A percentile compares a stretch with the other conserved stretches of the same genome.
Evolutionary conservation across 2,113 vertebrate genomes (phyloP).

Genomic region (Pseudopipra pipra): DNA sequence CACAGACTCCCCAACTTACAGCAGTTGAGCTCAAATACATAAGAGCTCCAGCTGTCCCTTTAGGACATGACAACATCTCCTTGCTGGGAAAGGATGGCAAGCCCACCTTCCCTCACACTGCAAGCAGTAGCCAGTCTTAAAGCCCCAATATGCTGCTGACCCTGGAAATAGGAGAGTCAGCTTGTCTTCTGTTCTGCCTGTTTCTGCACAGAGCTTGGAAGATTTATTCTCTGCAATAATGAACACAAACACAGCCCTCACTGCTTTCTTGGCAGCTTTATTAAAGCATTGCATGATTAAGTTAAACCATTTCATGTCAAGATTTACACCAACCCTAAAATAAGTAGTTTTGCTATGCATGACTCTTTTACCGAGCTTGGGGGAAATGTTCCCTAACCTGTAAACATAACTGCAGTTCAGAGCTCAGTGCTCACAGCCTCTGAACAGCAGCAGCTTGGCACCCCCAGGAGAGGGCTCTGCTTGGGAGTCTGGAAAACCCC

Average conservation of each 20-base stretch:
- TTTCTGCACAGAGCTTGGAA: not conserved
- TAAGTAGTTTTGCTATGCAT: not conserved
- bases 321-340: not conserved
- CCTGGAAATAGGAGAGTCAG: not conserved
- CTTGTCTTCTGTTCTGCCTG: not conserved
- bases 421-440: not conserved
- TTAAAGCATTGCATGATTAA: not conserved
- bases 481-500: not conserved
- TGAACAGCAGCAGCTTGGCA: not conserved
- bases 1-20: not conserved
- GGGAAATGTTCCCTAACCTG: not conserved
- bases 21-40: not conserved
- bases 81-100: not conserved
- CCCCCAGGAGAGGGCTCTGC: not conserved
- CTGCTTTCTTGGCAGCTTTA: not conserved
- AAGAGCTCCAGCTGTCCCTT: not conserved
- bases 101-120: not conserved
- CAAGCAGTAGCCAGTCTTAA: not conserved
- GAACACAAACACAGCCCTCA: not conserved
- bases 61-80: not conserved
- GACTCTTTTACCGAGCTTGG: not conserved
- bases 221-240: not conserved
- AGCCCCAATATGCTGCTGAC: not conserved
- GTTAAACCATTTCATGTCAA: not conserved
- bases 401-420: not conserved